Conservation (phyloP, 2,113 vertebrate species). For the Syngnathus typhle region DNA sequence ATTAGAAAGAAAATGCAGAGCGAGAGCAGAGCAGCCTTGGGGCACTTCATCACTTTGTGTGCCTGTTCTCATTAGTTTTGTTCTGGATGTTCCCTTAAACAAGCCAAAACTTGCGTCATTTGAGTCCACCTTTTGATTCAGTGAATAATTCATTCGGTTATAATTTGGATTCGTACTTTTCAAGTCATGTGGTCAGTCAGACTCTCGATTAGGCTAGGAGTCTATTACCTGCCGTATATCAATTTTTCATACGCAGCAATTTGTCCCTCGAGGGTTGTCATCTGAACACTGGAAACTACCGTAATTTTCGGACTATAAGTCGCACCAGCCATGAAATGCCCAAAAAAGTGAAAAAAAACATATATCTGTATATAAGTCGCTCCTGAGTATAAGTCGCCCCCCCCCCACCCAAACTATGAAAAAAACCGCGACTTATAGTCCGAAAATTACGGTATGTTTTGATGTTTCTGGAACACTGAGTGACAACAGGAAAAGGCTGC, state of each 20-base stretch:
- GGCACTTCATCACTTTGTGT: conserved; percentile 52
- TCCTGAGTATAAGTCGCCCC: no score
- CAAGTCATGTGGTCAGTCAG: conserved; percentile 40
- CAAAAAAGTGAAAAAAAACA: no score
- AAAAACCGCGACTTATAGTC: no score
- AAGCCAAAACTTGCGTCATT: conserved; percentile 59
- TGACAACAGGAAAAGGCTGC: conserved; percentile 15
- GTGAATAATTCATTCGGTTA: conserved; percentile 64
- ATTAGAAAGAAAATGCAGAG: conserved; percentile 1
- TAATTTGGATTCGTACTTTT: conserved; percentile 46
- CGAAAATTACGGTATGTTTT: no score
- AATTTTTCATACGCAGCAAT: conserved; percentile 69
- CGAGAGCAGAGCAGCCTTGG: conserved; percentile 42
- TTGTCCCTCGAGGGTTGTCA: conserved; percentile 62
- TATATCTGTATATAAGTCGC: no score
- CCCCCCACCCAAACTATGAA: no score
- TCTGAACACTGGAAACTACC: conserved; percentile 47
- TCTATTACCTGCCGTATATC: conserved; percentile 70
- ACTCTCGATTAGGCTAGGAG: conserved; percentile 39
- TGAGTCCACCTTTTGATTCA: conserved; percentile 48
- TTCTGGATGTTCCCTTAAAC: conserved; percentile 54
- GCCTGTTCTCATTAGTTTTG: conserved; percentile 52
- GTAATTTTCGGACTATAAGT: no score
- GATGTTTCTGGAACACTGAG: conserved; percentile 44
- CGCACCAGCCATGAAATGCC: no score